Conservation (phyloP, 2,888 invertebrate genomes). For the Timema podura region DNA sequence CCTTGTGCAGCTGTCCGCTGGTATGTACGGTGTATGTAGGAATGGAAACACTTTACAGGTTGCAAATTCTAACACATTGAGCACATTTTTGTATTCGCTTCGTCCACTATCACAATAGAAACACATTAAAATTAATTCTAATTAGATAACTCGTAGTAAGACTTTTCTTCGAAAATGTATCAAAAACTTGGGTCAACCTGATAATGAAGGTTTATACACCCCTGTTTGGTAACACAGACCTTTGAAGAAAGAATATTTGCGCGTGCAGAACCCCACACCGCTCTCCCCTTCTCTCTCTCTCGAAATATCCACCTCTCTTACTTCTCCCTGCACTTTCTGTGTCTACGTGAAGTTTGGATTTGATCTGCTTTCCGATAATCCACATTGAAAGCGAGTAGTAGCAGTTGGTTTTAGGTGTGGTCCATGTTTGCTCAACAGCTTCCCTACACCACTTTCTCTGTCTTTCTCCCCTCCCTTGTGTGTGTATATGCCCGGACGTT, state of each 20-base stretch:
- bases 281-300: neutral
- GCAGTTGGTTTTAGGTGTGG: slow-evolving; percentile 43
- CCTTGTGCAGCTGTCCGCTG: too few relatives aligned
- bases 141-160: too few relatives aligned
- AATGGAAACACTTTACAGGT: too few relatives aligned
- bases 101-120: too few relatives aligned
- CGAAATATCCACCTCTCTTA: neutral
- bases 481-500: neutral
- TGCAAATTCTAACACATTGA: too few relatives aligned
- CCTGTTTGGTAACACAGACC: neutral
- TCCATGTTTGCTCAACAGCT: slow-evolving; percentile 48
- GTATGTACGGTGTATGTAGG: too few relatives aligned
- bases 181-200: too few relatives aligned
- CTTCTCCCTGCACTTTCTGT: slow-evolving; percentile 1
- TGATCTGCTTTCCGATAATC: slow-evolving; percentile 47
- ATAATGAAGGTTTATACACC: neutral
- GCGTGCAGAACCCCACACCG: neutral
- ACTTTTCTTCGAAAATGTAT: too few relatives aligned
- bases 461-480: neutral
- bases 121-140: too few relatives aligned
- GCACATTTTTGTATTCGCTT: too few relatives aligned
- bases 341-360: slow-evolving; percentile 38
- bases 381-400: slow-evolving; percentile 41
- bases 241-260: slow-evolving; percentile 12
- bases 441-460: slow-evolving; percentile 32